Evolutionary conservation across 2,797 vertebrate species (phyloP).

Genomic region (Falco berigora): DNA sequence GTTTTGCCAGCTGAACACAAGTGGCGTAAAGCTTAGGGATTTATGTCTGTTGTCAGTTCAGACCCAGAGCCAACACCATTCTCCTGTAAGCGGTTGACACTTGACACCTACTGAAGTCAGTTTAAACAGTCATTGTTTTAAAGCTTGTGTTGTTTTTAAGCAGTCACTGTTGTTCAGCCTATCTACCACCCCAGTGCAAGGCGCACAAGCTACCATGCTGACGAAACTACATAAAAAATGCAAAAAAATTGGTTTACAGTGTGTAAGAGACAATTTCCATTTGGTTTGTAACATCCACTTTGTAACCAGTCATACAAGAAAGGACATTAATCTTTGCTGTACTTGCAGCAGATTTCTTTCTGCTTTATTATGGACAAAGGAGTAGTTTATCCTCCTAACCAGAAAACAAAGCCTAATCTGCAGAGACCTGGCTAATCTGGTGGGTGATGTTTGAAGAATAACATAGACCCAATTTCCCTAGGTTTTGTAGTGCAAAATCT

Average conservation of each 20-base stretch:
- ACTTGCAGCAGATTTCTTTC: neutral
- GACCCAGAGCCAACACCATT: conserved; percentile 16
- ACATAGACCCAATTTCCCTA: neutral
- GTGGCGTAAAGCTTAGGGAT: neutral
- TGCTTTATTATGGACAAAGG: neutral
- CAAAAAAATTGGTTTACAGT: neutral
- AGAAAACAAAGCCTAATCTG: conserved; percentile 42
- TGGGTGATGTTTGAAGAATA: neutral
- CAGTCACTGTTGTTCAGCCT: neutral
- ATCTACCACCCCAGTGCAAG: neutral
- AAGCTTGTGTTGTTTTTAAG: neutral
- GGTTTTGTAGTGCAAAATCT: neutral
- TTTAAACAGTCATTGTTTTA: conserved; percentile 44
- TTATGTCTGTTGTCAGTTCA: neutral
- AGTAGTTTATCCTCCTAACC: neutral
- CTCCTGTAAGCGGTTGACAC: conserved; percentile 12
- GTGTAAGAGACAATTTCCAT: neutral
- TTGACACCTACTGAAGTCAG: conserved; percentile 2
- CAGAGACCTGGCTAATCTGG: conserved; percentile 40
- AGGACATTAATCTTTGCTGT: neutral
- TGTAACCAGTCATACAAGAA: neutral
- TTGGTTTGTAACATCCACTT: neutral
- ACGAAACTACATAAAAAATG: neutral
- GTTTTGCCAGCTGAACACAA: neutral
- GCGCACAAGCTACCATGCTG: neutral